Evolutionary conservation across 1,140 invertebrate species (phyloP).

Genomic region (Drosophila novamexicana): DNA sequence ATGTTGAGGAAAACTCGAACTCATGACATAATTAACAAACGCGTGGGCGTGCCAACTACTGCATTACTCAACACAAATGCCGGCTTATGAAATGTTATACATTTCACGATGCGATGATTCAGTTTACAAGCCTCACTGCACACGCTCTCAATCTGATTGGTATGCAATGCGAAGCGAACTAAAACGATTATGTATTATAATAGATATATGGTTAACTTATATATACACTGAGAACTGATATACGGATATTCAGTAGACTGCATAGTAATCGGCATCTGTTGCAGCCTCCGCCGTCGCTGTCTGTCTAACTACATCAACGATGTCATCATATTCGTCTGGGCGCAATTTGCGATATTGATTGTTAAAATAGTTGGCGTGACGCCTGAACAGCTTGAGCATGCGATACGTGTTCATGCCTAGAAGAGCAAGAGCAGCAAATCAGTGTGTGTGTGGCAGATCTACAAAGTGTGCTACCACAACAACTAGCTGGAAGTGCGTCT

Average conservation of each 20-base stretch:
- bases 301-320: slow-evolving; percentile 12
- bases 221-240: slow-evolving; percentile 1
- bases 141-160: slow-evolving; percentile 34
- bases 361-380: slow-evolving; percentile 81
- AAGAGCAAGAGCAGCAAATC: slow-evolving; percentile 61
- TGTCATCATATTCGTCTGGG: slow-evolving; percentile 67
- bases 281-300: not conserved
- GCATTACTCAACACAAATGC: slow-evolving; percentile 41
- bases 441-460: slow-evolving; percentile 21
- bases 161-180: slow-evolving; percentile 27
- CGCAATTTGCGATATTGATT: slow-evolving; percentile 83
- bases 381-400: slow-evolving; percentile 81
- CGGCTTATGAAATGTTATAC: slow-evolving; percentile 33
- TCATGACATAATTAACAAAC: slow-evolving; percentile 45
- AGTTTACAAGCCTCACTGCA: slow-evolving; percentile 35
- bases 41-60: slow-evolving; percentile 30
- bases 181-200: slow-evolving; percentile 50
- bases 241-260: slow-evolving; percentile 55
- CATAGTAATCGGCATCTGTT: slow-evolving; percentile 38
- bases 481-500: slow-evolving; percentile 43
- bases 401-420: slow-evolving; percentile 83
- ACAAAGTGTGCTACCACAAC: slow-evolving; percentile 26
- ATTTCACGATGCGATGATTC: slow-evolving; percentile 45
- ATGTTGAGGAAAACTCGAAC: slow-evolving; percentile 32
- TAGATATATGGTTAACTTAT: slow-evolving; percentile 61